Evolutionary conservation across 2,113 vertebrate genomes (phyloP).

Genomic region (Morone chrysops): DNA sequence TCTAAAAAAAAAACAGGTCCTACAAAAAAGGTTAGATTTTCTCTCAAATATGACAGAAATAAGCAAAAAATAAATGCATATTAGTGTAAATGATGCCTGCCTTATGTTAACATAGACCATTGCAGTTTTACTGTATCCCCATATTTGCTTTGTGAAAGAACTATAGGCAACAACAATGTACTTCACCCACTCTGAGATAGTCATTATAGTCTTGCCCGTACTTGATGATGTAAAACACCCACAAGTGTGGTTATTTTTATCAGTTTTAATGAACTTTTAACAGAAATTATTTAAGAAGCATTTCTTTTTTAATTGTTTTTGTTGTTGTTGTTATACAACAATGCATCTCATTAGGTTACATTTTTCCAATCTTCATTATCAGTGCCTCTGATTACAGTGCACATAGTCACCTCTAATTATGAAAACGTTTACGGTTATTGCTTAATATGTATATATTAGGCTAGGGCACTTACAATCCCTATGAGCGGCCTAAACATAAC

Average conservation of each 20-base stretch:
- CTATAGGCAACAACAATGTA: neutral
- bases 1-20: neutral
- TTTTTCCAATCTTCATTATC: neutral
- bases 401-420: conserved; percentile 71
- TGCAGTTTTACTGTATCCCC: neutral
- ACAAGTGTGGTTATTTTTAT: neutral
- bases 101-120: neutral
- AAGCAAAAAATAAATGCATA: neutral
- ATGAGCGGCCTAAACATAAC: conserved; percentile 47
- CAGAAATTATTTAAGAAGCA: neutral
- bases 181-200: neutral
- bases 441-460: conserved; percentile 72
- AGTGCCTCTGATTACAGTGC: conserved; percentile 40
- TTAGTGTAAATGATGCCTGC: neutral
- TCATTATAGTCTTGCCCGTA: neutral
- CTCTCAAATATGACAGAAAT: neutral
- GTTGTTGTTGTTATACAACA: too few relatives aligned
- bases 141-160: neutral
- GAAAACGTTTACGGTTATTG: conserved; percentile 61
- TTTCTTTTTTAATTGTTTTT: neutral
- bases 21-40: neutral
- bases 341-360: neutral
- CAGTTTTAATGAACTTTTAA: neutral
- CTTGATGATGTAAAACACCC: neutral
- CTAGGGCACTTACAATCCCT: conserved; percentile 39